Percentiles rank a stretch among this genome's conserved stretches.
phyloP scores from a whole-genome alignment of 2,888 invertebrate species.

The Nymphalis urticae region DNA sequence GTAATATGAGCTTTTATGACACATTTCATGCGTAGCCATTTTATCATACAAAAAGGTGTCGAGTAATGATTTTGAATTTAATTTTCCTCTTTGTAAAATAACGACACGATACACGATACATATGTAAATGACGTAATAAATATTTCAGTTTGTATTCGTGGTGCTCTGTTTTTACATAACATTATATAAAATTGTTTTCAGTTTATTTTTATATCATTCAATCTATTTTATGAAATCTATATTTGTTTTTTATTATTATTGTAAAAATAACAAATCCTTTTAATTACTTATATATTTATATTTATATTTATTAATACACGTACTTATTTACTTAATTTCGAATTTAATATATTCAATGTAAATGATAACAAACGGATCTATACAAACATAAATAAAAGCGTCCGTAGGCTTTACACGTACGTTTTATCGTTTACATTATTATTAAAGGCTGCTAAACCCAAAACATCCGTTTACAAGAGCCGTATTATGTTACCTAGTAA shows the following conservation, averaged over 20 bases:
- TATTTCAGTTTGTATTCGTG: background rate
- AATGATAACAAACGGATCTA: conserved; percentile 15
- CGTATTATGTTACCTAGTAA: conserved; percentile 34
- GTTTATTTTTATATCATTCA: background rate
- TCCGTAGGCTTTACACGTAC: conserved; percentile 35
- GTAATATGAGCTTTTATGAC: conserved; percentile 24
- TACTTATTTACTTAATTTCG: background rate
- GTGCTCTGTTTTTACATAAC: background rate
- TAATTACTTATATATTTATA: too few species aligned
- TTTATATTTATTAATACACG: background rate
- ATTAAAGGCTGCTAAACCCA: conserved; percentile 34
- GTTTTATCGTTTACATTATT: conserved; percentile 35
- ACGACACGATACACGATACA: conserved; percentile 5
- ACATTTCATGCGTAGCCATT: conserved; percentile 26
- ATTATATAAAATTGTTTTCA: background rate
- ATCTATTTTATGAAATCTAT: too few species aligned
- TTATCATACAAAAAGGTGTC: conserved; percentile 21
- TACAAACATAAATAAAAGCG: conserved; percentile 28
- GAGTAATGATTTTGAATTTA: conserved; percentile 22
- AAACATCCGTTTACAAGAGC: conserved; percentile 34
- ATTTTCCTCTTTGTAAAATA: conserved; percentile 13
- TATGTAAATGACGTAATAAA: conserved; percentile 2
- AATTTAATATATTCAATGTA: conserved; percentile 12
- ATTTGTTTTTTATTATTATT: too few species aligned
- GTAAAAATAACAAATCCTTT: too few species aligned